Base-by-base conservation (phyloP, 1,140 invertebrate species). In the Microplitis demolitor region DNA sequence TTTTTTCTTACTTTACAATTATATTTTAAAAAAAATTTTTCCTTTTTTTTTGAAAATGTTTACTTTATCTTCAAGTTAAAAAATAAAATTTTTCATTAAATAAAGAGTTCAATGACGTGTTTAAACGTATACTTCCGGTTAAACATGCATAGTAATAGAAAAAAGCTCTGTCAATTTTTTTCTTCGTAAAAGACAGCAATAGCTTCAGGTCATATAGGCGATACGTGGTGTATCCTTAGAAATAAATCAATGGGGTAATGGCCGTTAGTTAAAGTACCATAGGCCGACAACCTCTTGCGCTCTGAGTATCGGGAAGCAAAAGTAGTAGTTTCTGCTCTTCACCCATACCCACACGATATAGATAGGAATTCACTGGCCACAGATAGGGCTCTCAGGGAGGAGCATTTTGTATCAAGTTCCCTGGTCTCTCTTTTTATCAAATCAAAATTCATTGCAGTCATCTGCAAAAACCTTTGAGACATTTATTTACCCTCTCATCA, bases 261-360 rank as follows among this genome's bases (percentile, higher is more conserved):
- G 66, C 66, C 66, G 66, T 24, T 67, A 50, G 66, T 51, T 16
- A 13, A 24, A 50, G 31, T 4, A 14, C 34, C 33, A 53, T 58
- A 72, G 70, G 70, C 63, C 70, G 37, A 66, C 64, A 72, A 72
- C 70, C 70, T 66, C 63, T 53, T 31, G 66, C 24, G 31, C 54
- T 11, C 50, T 16, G 24, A 64, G 33, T 64, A 64, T 64, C 62
- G 66, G 50, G 34, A 67, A 64, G 63, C 37, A n/a, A 71, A 63
- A 60, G 14, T 37, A 54, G 6, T 45, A 58, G 14, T 33, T 34
- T 62, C 31, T 39, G 16, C 66, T 14, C n/a, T 35, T 54, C 45
- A 13, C 34, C 14, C 50, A 56, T 66, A 53, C 70, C 53, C 35
- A 66, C 51, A 66, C 70, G 54, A 45, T 66, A 14, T 34, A 64